Evolutionary conservation across 2,888 invertebrate genomes (phyloP), one percentile per base, ranked within the genome.

Genomic region (Panopea generosa): DNA sequence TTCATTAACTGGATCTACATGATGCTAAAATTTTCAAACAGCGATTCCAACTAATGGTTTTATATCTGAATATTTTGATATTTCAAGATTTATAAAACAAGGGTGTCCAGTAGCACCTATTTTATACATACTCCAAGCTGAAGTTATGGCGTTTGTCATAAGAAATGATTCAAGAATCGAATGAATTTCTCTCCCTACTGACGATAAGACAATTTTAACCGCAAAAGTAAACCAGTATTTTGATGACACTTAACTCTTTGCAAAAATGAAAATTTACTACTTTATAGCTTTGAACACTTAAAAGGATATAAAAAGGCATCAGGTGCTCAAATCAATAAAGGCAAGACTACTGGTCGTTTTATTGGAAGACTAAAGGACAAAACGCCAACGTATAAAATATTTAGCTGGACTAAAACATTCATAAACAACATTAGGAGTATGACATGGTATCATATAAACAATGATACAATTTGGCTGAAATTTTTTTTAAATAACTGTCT

Each of bases 371-470:
- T 22, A 27, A 60, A 47, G 43, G 11, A 60, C 22, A 7, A 26
- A n/a, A 45, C 2, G 16, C 45, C 60, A 4, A 45, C 20, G 26
- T 60, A 45, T 27, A 47, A 60, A 22, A 27, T 45, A 3, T 45
- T 60, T 18, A n/a, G 1, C 14, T 60, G 60, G 60, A 60, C 27
- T 9, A 60, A 47, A 27, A 6, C 43, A 6, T 60, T 27, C 18
- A 45, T 60, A 1, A 60, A 60, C n/a, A 47, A 60, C 60, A 7
- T 27, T 60, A 14, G 47, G 60, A n/a, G n/a, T n/a, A n/a, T n/a
- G n/a, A n/a, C n/a, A n/a, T n/a, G n/a, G n/a, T 57, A 57, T 43
- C 38, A 57, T n/a, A 40, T 57, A n/a, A 18, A 57, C 16, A 43
- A n/a, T 1, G 22, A 60, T 27, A 45, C n/a, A 6, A 45, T 47